Evolutionary conservation across 2,113 vertebrate genomes (phyloP).

Genomic region (Platichthys flesus): DNA sequence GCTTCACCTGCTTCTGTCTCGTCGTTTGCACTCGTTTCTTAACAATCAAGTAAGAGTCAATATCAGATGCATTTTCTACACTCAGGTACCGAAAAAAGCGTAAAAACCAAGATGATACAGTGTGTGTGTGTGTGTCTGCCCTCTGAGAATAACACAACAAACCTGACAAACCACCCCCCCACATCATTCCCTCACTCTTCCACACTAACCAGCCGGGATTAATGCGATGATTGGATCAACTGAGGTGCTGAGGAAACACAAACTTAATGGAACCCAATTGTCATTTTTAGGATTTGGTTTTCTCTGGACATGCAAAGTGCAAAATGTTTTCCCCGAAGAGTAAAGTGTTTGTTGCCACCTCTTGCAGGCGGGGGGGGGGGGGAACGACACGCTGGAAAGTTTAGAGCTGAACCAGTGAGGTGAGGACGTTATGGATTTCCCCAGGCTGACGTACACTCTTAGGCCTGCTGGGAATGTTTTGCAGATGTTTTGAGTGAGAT

Average conservation of each 20-base stretch:
- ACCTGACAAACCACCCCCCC: too few species aligned
- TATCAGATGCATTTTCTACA: neutral
- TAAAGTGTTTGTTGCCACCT: conserved; percentile 35
- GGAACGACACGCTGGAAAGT: conserved; percentile 5
- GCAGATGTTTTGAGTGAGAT: conserved; percentile 51
- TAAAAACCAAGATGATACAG: neutral
- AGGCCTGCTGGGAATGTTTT: conserved; percentile 47
- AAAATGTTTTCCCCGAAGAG: conserved; percentile 50
- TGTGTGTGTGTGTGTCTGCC: conserved; percentile 7
- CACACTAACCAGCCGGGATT: conserved; percentile 36
- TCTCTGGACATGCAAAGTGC: conserved; percentile 53
- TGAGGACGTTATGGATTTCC: conserved; percentile 56
- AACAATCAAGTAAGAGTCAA: neutral
- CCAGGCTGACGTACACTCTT: conserved; percentile 40
- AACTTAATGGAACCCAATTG: conserved; percentile 23
- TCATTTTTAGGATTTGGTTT: conserved; percentile 42
- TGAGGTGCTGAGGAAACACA: conserved; percentile 33
- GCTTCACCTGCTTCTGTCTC: neutral
- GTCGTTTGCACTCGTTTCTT: neutral
- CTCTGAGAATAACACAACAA: conserved; percentile 21
- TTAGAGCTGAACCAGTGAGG: too few species aligned
- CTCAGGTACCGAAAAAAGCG: neutral
- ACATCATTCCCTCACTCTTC: conserved; percentile 4
- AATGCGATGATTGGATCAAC: conserved; percentile 52
- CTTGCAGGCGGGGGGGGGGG: neutral